Conservation (phyloP, 2,888 invertebrate genomes). For the Epirrita christyi region DNA sequence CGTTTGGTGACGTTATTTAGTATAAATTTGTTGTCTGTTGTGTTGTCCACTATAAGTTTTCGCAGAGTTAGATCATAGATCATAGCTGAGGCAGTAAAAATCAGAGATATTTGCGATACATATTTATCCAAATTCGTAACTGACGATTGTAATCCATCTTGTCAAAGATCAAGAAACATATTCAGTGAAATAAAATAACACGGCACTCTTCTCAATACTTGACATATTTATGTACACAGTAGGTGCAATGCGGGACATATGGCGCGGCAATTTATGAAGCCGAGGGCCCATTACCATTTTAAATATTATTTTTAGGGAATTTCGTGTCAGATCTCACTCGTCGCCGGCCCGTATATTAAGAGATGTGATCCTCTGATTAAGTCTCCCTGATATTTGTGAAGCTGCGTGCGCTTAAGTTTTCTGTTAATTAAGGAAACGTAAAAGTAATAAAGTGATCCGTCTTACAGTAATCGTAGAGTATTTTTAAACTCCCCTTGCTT, state of each 20-base stretch:
- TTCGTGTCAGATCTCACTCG: constrained; percentile 85
- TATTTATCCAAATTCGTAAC: constrained; percentile 32
- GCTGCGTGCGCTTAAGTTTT: constrained; percentile 64
- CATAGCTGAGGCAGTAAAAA: constrained; percentile 6
- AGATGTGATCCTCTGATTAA: constrained; percentile 84
- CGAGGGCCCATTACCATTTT: constrained; percentile 83
- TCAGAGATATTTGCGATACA: constrained; percentile 27
- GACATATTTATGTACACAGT: constrained; percentile 84
- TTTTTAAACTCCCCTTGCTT: constrained; percentile 27
- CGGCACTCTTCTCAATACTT: constrained; percentile 77
- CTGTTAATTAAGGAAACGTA: constrained; percentile 76
- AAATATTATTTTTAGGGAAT: constrained; percentile 86
- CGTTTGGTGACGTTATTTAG: too few relatives aligned
- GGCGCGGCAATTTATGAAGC: constrained; percentile 83
- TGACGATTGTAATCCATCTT: constrained; percentile 38
- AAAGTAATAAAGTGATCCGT: constrained; percentile 42
- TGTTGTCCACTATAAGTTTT: too few relatives aligned
- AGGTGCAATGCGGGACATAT: constrained; percentile 82
- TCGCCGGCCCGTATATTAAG: constrained; percentile 78
- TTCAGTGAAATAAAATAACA: constrained; percentile 61
- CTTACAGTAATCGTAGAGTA: constrained; percentile 34
- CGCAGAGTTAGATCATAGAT: too few relatives aligned
- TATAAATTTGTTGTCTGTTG: too few relatives aligned
- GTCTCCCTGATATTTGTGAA: constrained; percentile 71
- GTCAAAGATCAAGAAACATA: constrained; percentile 63